Evolutionary conservation across 2,113 vertebrate genomes (phyloP).

Genomic region (Sylvia atricapilla): DNA sequence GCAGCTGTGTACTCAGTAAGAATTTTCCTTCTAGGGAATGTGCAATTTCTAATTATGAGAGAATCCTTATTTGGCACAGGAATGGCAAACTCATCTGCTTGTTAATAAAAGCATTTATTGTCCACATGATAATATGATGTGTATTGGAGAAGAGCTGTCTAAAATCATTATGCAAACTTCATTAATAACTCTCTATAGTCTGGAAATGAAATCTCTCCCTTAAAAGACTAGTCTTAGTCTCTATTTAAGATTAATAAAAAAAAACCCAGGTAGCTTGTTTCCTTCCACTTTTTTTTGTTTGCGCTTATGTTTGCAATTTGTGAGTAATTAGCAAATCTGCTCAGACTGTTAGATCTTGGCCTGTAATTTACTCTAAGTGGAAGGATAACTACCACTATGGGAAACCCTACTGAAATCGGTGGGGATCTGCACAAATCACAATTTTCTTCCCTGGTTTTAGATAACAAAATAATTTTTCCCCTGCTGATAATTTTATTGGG

Average conservation of each 20-base stretch:
- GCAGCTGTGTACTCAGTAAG: neutral
- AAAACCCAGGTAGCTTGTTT: neutral
- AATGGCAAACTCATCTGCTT: constrained; percentile 16
- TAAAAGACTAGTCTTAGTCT: neutral
- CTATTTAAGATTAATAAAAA: neutral
- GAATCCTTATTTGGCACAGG: neutral
- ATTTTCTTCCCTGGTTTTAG: neutral
- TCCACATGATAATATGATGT: neutral
- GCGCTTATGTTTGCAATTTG: neutral
- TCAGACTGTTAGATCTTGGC: neutral
- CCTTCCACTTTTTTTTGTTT: neutral
- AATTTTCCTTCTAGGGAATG: neutral
- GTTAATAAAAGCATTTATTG: constrained; percentile 21
- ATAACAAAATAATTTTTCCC: neutral
- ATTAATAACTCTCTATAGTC: neutral
- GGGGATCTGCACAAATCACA: neutral
- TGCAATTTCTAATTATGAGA: constrained; percentile 14
- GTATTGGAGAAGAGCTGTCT: neutral
- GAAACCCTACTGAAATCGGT: neutral
- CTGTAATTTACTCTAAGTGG: neutral
- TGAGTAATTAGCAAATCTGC: neutral
- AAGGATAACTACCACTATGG: neutral
- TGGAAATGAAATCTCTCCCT: neutral
- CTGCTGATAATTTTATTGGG: neutral
- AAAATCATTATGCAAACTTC: neutral